phyloP scores from a whole-genome alignment of 1,140 invertebrate species.

The Leptopilina boulardi region DNA sequence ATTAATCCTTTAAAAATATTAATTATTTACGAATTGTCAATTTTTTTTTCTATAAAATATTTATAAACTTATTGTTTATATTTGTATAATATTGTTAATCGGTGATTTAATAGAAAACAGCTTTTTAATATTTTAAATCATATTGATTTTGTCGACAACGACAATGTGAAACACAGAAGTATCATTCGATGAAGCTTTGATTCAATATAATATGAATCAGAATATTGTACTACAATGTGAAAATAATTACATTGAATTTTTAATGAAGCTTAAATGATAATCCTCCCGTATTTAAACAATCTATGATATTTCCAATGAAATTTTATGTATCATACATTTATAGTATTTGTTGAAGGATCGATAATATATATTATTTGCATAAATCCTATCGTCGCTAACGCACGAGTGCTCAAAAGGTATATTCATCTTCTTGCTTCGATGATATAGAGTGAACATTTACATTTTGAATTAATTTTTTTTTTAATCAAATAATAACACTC shows the following conservation, averaged over 20 bases:
- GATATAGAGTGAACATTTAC: background rate
- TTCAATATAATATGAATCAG: no score
- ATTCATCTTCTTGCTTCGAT: conserved; percentile 52
- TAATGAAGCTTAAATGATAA: background rate
- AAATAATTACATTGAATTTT: background rate
- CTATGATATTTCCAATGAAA: background rate
- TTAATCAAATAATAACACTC: background rate
- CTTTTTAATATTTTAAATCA: no score
- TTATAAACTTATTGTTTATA: no score
- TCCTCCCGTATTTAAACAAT: background rate
- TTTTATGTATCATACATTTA: conserved; percentile 34
- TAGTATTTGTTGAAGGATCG: conserved; percentile 52
- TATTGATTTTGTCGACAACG: no score
- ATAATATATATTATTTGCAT: conserved; percentile 56
- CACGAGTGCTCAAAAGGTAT: conserved; percentile 47
- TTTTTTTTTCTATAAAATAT: no score
- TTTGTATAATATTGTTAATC: no score
- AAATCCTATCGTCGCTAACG: conserved; percentile 53
- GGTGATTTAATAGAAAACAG: no score
- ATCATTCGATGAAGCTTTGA: no score
- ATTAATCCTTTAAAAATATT: no score
- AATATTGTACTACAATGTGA: no score
- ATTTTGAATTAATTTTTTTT: conserved; percentile 4
- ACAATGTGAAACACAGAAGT: no score
- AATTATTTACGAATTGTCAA: no score